These are phyloP conservation scores for Eupithecia exiguata DNA, from an alignment of 2,888 invertebrate species.

Conservation along the genomic window DNA sequence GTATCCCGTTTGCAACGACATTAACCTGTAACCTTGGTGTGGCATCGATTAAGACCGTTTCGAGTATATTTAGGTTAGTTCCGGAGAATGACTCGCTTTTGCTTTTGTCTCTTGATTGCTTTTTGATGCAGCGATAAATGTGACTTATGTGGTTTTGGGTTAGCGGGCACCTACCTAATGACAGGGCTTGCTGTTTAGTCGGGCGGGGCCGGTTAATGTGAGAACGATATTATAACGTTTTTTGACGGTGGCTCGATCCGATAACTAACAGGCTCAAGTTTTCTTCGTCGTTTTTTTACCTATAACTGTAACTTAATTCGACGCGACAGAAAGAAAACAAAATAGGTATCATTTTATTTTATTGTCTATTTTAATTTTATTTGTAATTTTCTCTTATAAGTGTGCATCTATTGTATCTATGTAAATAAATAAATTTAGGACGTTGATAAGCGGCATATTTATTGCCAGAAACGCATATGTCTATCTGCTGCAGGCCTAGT, in stretches of 20 bases:
- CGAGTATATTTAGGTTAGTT: conserved; percentile 64
- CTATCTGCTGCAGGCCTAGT: too few relatives aligned
- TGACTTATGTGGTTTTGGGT: conserved; percentile 80
- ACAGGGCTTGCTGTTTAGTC: conserved; percentile 46
- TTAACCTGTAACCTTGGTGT: conserved; percentile 57
- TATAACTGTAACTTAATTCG: neutral
- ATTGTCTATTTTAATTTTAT: neutral
- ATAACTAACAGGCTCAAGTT: neutral
- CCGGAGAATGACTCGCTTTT: conserved; percentile 68
- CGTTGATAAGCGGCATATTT: too few relatives aligned
- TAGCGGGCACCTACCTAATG: conserved; percentile 73
- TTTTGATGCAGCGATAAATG: conserved; percentile 83
- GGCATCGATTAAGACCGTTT: conserved; percentile 75
- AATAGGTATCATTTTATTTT: too few relatives aligned
- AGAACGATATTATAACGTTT: neutral
- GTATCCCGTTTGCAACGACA: conserved; percentile 3
- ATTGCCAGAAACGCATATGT: too few relatives aligned
- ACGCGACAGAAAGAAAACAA: neutral
- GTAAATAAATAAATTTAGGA: too few relatives aligned
- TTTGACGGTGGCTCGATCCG: neutral
- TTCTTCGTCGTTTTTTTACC: neutral
- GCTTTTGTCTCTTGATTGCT: conserved; percentile 81
- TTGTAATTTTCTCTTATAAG: too few relatives aligned
- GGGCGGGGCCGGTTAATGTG: neutral
- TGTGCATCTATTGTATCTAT: too few relatives aligned